Conservation (phyloP, 2,113 vertebrate genomes). For the Apistogramma diplotaenia region DNA sequence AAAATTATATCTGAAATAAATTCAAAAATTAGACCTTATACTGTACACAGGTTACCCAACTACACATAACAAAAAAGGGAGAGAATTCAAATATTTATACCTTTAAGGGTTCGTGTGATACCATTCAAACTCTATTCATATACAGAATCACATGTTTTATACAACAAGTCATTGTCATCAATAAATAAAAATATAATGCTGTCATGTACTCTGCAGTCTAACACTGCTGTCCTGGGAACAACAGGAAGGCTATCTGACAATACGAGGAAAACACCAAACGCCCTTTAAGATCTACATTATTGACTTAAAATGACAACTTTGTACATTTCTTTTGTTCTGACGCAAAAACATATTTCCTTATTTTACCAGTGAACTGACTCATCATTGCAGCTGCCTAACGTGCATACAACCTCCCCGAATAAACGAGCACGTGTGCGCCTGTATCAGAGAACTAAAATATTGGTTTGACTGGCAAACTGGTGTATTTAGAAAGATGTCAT, state of each 20-base stretch:
- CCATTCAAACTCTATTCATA: slow-evolving; percentile 79
- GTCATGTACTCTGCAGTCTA: slow-evolving; percentile 78
- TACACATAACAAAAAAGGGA: slow-evolving; percentile 81
- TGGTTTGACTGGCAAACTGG: slow-evolving; percentile 34
- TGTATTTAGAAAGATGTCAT: slow-evolving; percentile 39
- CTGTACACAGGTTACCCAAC: slow-evolving; percentile 83
- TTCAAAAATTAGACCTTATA: slow-evolving; percentile 80
- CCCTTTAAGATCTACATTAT: slow-evolving; percentile 77
- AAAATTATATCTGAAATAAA: slow-evolving; percentile 85
- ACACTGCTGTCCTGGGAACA: slow-evolving; percentile 74
- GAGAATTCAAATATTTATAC: slow-evolving; percentile 76
- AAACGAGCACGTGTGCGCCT: too few species aligned
- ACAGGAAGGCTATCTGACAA: slow-evolving; percentile 78
- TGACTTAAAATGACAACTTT: slow-evolving; percentile 79
- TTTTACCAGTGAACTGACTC: slow-evolving; percentile 64
- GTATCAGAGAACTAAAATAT: slow-evolving; percentile 22
- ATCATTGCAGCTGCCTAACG: slow-evolving; percentile 78
- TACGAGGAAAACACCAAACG: slow-evolving; percentile 80
- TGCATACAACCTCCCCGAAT: slow-evolving; percentile 25
- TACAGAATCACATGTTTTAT: slow-evolving; percentile 80
- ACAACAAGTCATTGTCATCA: slow-evolving; percentile 78
- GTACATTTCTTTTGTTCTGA: slow-evolving; percentile 73
- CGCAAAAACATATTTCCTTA: slow-evolving; percentile 54
- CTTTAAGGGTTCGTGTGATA: slow-evolving; percentile 73
- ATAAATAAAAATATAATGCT: slow-evolving; percentile 85